Percentiles rank a stretch among this genome's conserved stretches.
Conservation (phyloP, 2,888 invertebrate genomes). For the Reticulitermes lucifugus region DNA sequence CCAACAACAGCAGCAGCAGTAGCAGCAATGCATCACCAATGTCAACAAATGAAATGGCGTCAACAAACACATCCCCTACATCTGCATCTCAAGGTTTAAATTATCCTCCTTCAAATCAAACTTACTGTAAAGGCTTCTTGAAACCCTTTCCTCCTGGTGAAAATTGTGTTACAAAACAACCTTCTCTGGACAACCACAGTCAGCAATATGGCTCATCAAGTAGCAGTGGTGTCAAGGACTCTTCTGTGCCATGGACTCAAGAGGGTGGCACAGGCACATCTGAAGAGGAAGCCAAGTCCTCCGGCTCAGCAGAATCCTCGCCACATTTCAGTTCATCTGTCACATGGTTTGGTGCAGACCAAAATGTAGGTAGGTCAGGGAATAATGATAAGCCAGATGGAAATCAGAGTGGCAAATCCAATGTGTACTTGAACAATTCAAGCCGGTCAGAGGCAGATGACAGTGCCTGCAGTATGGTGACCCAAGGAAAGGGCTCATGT, state of each 20-base stretch:
- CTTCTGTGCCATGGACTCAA: conserved; percentile 15
- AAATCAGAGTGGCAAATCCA: conserved; percentile 8
- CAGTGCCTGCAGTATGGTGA: conserved; percentile 6
- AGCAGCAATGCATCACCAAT: conserved; percentile 28
- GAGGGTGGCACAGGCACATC: not conserved
- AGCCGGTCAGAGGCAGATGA: conserved; percentile 9
- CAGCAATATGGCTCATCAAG: conserved; percentile 20
- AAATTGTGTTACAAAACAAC: conserved; percentile 32
- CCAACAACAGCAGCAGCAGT: conserved; percentile 16
- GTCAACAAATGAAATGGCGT: conserved; percentile 27
- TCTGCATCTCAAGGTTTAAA: conserved; percentile 16
- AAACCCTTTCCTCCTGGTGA: conserved; percentile 74
- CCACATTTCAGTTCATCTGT: not conserved
- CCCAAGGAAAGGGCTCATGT: conserved; percentile 33
- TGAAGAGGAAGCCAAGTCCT: not conserved
- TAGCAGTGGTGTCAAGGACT: not conserved
- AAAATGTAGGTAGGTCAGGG: not conserved
- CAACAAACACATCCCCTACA: conserved; percentile 18
- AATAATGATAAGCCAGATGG: conserved; percentile 24
- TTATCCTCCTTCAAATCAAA: conserved; percentile 45
- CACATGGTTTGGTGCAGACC: conserved; percentile 32
- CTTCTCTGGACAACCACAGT: conserved; percentile 28
- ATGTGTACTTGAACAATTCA: conserved; percentile 23
- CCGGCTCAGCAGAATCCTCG: not conserved
- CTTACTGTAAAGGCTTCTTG: conserved; percentile 62